Evolutionary conservation across 1,140 invertebrate genomes (phyloP).

Genomic region (Drosophila arawakana): DNA sequence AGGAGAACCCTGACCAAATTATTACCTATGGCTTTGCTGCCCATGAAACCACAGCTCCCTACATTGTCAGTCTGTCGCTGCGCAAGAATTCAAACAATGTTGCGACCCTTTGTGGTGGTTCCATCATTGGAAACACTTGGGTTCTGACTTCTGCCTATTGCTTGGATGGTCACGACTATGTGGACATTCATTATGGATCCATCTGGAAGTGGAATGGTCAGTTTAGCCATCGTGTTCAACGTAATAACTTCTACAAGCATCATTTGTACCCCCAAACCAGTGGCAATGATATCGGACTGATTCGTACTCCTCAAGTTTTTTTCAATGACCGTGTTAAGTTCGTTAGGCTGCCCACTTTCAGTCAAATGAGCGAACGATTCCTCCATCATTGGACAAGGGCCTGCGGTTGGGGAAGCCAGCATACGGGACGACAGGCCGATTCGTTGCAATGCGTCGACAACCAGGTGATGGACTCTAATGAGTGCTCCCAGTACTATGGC

Average conservation of each 20-base stretch:
- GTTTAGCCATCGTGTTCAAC: conserved; percentile 42
- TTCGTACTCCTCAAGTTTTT: conserved; percentile 47
- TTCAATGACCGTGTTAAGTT: conserved; percentile 46
- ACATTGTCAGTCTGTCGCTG: conserved; percentile 84
- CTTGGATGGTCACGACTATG: conserved; percentile 44
- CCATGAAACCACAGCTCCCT: conserved; percentile 84
- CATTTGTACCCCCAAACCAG: conserved; percentile 30
- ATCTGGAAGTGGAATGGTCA: conserved; percentile 45
- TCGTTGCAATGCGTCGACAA: conserved; percentile 60
- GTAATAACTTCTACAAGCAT: conserved; percentile 51
- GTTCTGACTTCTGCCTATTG: conserved; percentile 88
- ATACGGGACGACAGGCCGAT: conserved; percentile 45
- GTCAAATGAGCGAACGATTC: conserved; percentile 38
- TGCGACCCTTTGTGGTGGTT: conserved; percentile 85
- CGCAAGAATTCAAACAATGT: conserved; percentile 60
- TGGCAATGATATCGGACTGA: conserved; percentile 54
- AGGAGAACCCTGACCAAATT: conserved; percentile 24
- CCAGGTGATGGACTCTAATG: conserved; percentile 57
- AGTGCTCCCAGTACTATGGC: conserved; percentile 48
- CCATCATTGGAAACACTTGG: conserved; percentile 85
- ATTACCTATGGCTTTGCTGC: conserved; percentile 67
- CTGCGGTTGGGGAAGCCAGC: conserved; percentile 66
- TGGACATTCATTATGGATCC: conserved; percentile 65
- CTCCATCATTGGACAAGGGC: conserved; percentile 48
- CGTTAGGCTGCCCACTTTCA: conserved; percentile 47